Conservation (phyloP, 2,888 invertebrate species). For the Temnothorax unifasciatus region DNA sequence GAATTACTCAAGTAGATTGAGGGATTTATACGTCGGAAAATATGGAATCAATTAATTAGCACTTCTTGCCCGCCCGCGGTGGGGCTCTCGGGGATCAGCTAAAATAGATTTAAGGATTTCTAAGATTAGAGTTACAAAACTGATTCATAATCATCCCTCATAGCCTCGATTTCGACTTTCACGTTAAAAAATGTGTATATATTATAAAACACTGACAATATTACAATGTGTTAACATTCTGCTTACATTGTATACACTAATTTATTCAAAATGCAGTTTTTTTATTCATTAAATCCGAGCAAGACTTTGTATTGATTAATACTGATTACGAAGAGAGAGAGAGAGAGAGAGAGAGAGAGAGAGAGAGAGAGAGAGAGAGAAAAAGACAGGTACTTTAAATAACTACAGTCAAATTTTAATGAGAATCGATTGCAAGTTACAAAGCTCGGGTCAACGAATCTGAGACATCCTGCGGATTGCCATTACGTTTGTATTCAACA, state of each 20-base stretch:
- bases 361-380: no score
- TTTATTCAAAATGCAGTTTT: not conserved
- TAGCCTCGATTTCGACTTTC: not conserved
- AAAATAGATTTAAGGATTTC: conserved; percentile 50
- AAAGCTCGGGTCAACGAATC: conserved; percentile 11
- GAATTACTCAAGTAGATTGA: conserved; percentile 54
- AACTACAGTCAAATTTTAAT: not conserved
- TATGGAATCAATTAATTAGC: conserved; percentile 56
- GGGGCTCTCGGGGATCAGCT: conserved; percentile 28
- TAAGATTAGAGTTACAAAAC: conserved; percentile 18
- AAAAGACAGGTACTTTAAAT: not conserved
- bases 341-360: no score
- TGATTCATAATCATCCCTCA: conserved; percentile 21
- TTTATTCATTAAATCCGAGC: not conserved
- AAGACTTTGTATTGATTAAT: conserved; percentile 8
- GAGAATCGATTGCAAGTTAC: not conserved
- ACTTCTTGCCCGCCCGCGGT: conserved; percentile 8
- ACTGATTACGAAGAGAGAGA: not conserved
- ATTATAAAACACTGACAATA: not conserved
- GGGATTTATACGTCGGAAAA: conserved; percentile 49
- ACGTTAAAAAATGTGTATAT: not conserved
- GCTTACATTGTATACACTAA: not conserved
- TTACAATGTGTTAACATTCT: not conserved
- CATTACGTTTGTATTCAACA: conserved; percentile 26
- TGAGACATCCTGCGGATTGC: not conserved